These are phyloP conservation scores for Drepana arcuata DNA, from an alignment of 1,140 invertebrate genomes.

Conservation along the genomic window DNA sequence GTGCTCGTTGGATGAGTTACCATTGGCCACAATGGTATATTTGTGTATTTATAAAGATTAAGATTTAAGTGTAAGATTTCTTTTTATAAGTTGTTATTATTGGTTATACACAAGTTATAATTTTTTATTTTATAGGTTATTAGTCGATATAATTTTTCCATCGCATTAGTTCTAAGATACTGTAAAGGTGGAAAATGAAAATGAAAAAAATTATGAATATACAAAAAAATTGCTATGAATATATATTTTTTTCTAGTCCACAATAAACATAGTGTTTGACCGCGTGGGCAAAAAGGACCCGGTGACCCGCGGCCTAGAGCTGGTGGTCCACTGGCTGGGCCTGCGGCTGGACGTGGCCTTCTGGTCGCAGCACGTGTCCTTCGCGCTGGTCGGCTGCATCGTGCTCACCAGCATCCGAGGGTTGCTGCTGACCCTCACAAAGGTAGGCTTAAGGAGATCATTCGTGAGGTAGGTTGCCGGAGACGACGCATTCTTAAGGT, in stretches of 20 bases:
- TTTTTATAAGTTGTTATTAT: too few species aligned
- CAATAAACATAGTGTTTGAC: slow-evolving; percentile 99
- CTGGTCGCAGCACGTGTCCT: slow-evolving; percentile 99
- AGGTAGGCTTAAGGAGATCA: too few species aligned
- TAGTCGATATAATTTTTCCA: neutral
- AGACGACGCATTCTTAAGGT: too few species aligned
- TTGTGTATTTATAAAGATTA: too few species aligned
- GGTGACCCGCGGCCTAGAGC: slow-evolving; percentile 96
- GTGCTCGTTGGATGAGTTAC: too few species aligned
- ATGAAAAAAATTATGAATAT: neutral
- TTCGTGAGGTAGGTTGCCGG: too few species aligned
- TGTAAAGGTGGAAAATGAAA: too few species aligned
- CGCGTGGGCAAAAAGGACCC: slow-evolving; percentile 98
- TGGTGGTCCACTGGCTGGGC: slow-evolving; percentile 97
- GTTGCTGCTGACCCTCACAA: slow-evolving; percentile 96
- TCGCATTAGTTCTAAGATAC: neutral
- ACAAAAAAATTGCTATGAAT: too few species aligned
- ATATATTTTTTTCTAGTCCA: slow-evolving; percentile 82
- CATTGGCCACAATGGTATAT: too few species aligned
- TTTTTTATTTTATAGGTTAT: slow-evolving; percentile 11
- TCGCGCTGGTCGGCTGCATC: slow-evolving; percentile 97
- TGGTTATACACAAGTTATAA: slow-evolving; percentile 1
- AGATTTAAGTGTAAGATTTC: too few species aligned
- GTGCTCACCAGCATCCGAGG: slow-evolving; percentile 98
- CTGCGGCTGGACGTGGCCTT: slow-evolving; percentile 97